Evolutionary conservation across 2,113 vertebrate species (phyloP).

Genomic region (Saimiri boliviensis): DNA sequence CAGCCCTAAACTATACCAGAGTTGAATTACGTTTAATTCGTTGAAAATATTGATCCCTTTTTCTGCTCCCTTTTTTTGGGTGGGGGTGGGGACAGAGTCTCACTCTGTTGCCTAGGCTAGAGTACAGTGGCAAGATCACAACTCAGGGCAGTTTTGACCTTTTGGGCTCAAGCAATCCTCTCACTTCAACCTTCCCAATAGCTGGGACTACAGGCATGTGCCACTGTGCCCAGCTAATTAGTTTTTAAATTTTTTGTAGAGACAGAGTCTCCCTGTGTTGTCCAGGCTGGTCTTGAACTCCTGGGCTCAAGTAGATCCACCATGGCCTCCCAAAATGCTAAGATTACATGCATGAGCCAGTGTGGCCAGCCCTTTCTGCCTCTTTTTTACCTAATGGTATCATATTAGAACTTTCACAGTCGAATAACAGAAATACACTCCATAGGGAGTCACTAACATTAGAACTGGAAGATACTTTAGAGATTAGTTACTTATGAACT

Average conservation of each 20-base stretch:
- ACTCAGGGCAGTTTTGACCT: too few relatives aligned
- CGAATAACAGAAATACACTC: background rate
- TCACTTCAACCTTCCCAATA: too few relatives aligned
- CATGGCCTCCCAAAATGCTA: too few relatives aligned
- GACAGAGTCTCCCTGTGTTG: background rate
- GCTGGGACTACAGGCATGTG: too few relatives aligned
- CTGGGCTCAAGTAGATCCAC: too few relatives aligned
- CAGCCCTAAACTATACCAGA: conserved; percentile 72
- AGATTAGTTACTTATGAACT: background rate
- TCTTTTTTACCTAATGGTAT: background rate
- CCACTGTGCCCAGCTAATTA: too few relatives aligned
- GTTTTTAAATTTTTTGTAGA: background rate
- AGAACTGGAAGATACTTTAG: background rate
- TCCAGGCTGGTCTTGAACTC: too few relatives aligned
- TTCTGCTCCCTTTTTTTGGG: background rate
- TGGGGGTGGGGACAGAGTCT: too few relatives aligned
- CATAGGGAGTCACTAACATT: background rate
- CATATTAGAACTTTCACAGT: background rate
- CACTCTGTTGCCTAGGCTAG: too few relatives aligned
- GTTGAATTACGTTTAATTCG: conserved; percentile 1
- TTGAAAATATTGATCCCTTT: background rate
- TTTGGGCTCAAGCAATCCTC: too few relatives aligned
- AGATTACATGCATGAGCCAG: too few relatives aligned
- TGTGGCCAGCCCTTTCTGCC: background rate
- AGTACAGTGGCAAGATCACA: too few relatives aligned